Percentiles rank a stretch among this genome's conserved stretches.
These are phyloP conservation scores for Sinosuthora webbiana DNA, from an alignment of 2,113 vertebrate species.

Conservation along the genomic window DNA sequence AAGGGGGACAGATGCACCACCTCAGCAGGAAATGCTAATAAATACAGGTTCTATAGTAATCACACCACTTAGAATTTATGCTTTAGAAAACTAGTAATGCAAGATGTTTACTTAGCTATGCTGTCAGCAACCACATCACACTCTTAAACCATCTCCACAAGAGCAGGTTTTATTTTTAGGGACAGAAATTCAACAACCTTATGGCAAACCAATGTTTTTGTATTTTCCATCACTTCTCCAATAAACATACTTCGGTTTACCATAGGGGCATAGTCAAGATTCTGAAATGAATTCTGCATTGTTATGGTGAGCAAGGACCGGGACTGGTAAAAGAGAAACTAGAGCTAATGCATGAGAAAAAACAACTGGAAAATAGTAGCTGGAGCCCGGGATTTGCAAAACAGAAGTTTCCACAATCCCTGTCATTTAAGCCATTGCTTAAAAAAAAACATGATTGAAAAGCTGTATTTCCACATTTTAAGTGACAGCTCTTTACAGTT, in stretches of 20 bases:
- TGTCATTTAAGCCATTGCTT: conserved; percentile 29
- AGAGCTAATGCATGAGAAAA: background rate
- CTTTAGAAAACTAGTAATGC: background rate
- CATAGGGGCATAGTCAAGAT: background rate
- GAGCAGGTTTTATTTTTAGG: background rate
- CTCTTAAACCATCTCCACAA: background rate
- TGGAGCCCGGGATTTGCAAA: conserved; percentile 9
- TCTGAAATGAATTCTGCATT: background rate
- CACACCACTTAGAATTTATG: background rate
- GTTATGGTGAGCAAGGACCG: background rate
- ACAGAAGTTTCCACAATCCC: conserved; percentile 23
- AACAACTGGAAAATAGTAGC: conserved; percentile 41
- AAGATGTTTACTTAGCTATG: background rate
- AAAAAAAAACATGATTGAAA: background rate
- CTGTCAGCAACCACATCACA: background rate
- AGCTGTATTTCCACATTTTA: background rate
- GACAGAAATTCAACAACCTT: background rate
- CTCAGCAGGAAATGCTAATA: background rate
- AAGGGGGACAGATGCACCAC: background rate
- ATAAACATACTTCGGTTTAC: background rate
- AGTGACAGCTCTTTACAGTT: background rate
- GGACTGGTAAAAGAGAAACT: conserved; percentile 5
- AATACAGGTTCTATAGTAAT: background rate
- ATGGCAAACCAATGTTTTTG: background rate
- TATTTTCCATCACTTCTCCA: background rate